These are phyloP conservation scores for Spea multiplicata DNA, from an alignment of 2,113 vertebrate species.

Conservation along the genomic window DNA sequence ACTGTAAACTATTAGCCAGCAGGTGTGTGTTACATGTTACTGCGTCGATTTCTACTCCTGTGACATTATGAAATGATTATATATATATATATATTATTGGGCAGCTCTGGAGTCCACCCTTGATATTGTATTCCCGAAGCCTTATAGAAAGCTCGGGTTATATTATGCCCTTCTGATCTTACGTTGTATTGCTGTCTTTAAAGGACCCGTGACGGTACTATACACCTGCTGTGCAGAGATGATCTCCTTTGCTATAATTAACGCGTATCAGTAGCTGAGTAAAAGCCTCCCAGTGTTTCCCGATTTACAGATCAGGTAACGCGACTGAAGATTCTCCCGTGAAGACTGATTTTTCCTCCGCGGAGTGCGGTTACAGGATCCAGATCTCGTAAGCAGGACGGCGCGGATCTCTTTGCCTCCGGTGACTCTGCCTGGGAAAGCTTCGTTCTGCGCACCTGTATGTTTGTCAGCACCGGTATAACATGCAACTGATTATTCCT, in stretches of 20 bases:
- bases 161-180: slow-evolving; percentile 34
- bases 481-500: background rate
- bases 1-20: too few relatives aligned
- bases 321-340: background rate
- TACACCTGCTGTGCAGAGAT: slow-evolving; percentile 38
- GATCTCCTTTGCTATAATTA: slow-evolving; percentile 40
- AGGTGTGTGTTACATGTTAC: too few relatives aligned
- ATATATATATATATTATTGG: too few relatives aligned
- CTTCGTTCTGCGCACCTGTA: background rate
- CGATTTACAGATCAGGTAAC: slow-evolving; percentile 40
- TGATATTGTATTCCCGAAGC: too few relatives aligned
- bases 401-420: background rate
- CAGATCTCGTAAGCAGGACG: slow-evolving; percentile 14
- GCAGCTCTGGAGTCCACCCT: too few relatives aligned
- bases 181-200: slow-evolving; percentile 6
- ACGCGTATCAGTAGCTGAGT: slow-evolving; percentile 33
- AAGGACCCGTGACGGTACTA: slow-evolving; percentile 24
- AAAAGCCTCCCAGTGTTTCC: slow-evolving; percentile 40
- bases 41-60: too few relatives aligned
- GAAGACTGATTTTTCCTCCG: slow-evolving; percentile 12
- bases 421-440: background rate
- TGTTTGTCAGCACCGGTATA: background rate
- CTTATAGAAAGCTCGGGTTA: background rate
- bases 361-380: background rate
- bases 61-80: too few relatives aligned